Base-by-base conservation (phyloP, 2,888 invertebrate genomes). In the Keiferia lycopersicella region DNA sequence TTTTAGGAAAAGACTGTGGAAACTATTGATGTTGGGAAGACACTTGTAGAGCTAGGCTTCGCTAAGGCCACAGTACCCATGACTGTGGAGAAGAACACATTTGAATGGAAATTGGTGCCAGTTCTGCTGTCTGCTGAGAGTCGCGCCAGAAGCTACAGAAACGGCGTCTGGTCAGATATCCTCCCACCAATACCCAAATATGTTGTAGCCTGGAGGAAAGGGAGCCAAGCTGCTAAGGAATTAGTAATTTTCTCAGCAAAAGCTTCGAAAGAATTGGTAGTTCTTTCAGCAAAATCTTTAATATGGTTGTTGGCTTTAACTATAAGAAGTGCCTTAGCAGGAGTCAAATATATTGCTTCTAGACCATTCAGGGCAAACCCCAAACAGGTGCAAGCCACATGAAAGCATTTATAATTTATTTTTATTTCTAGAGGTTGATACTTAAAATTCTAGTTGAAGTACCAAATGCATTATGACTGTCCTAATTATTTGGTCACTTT, bases 21-120 rank as follows among this genome's bases (percentile, higher is more conserved):
- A 72, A 87, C 82, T 7, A 69, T 92, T 66, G 89, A 92, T 68
- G 72, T 92, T 71, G 92, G 88, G 41, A 83, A 90, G 71, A 88
- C 86, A 68, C 75, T 92, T 41, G 87, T 92, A 16, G 91, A 92
- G 71, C 85, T 92, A 65, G 92, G 92, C 20, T 91, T 87, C 75
- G 92, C 91, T 18, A 87, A 83, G 72, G 86, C 83, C 12, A 84
- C 82, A 64, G 80, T 88, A 1, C 90, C 86, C 16, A 67, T 66
- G 68, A 74, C 72, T 48, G 76, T 91, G 10, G 74, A 81, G 71
- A 89, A 88, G 69, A 84, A 90, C 64, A 85, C 84, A 14, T 73
- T 89, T 34, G 89, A 89, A 69, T 85, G 87, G 66, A 78, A 86
- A 75, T 68, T 90, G 62, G 89, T 87, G 6, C 86, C 87, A 7